A percentile compares a stretch with the other conserved stretches of the same genome.
phyloP scores from a whole-genome alignment of 2,888 invertebrate species.

The Eupeodes luniger region DNA sequence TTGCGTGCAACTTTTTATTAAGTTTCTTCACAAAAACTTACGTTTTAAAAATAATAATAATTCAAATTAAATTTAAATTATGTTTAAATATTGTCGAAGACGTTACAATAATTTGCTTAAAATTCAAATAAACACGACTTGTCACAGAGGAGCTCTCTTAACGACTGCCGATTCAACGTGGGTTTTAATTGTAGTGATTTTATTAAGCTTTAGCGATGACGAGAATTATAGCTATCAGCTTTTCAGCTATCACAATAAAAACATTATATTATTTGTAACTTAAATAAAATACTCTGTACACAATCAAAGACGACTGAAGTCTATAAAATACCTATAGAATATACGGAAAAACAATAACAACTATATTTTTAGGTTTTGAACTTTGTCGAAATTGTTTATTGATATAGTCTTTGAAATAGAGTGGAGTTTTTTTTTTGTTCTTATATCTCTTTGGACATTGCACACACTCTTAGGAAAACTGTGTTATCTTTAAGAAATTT shows the following conservation, averaged over 20 bases:
- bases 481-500: slow-evolving; percentile 35
- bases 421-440: background rate
- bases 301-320: slow-evolving; percentile 37
- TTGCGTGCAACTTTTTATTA: slow-evolving; percentile 47
- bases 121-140: slow-evolving; percentile 44
- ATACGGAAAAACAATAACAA: slow-evolving; percentile 14
- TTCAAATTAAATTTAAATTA: slow-evolving; percentile 28
- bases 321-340: slow-evolving; percentile 4
- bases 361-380: slow-evolving; percentile 61
- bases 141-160: slow-evolving; percentile 60
- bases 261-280: slow-evolving; percentile 9
- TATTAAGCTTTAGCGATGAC: slow-evolving; percentile 51
- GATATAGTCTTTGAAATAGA: background rate
- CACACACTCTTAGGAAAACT: slow-evolving; percentile 13
- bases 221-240: slow-evolving; percentile 36
- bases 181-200: slow-evolving; percentile 67
- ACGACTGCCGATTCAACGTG: slow-evolving; percentile 55
- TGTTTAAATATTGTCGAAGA: background rate
- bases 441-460: slow-evolving; percentile 27
- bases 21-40: slow-evolving; percentile 52
- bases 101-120: background rate
- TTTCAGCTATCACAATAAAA: slow-evolving; percentile 54
- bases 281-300: slow-evolving; percentile 30
- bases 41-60: slow-evolving; percentile 43
- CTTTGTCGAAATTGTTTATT: slow-evolving; percentile 47